phyloP scores from a whole-genome alignment of 2,888 invertebrate species.

The Mamestra brassicae region DNA sequence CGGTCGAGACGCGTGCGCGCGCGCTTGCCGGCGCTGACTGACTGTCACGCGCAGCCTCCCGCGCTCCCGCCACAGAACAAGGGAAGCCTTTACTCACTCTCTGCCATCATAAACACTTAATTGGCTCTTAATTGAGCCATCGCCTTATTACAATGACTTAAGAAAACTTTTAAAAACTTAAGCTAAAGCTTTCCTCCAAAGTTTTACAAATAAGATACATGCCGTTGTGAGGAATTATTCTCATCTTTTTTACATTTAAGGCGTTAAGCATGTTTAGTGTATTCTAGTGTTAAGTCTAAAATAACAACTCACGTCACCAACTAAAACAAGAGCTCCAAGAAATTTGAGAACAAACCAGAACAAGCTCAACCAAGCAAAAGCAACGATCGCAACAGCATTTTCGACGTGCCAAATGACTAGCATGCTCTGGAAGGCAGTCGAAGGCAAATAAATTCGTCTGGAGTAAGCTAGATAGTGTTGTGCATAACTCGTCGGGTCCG shows the following conservation, averaged over 20 bases:
- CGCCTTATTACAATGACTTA: constrained; percentile 45
- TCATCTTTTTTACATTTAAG: not conserved
- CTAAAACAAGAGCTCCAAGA: not conserved
- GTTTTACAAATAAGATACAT: constrained; percentile 1
- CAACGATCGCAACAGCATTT: constrained; percentile 38
- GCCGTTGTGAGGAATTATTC: not conserved
- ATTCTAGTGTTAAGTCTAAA: not conserved
- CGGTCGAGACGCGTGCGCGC: constrained; percentile 85
- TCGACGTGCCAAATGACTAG: constrained; percentile 54
- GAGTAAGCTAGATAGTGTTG: constrained; percentile 61
- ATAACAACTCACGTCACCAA: not conserved
- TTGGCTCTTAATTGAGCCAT: constrained; percentile 60
- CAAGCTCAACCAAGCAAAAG: not conserved
- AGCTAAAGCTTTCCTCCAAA: constrained; percentile 5
- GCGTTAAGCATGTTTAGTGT: not conserved
- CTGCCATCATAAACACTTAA: constrained; percentile 63
- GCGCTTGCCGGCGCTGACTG: constrained; percentile 87
- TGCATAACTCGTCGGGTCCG: constrained; percentile 62
- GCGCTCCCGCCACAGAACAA: constrained; percentile 81
- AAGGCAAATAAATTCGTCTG: constrained; percentile 65
- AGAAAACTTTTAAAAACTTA: constrained; percentile 23
- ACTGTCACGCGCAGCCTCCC: constrained; percentile 85
- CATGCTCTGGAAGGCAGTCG: constrained; percentile 56
- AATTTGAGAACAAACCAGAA: constrained; percentile 8
- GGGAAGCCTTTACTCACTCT: constrained; percentile 69